Conservation (phyloP, 1,140 invertebrate species). For the Homarus americanus region DNA sequence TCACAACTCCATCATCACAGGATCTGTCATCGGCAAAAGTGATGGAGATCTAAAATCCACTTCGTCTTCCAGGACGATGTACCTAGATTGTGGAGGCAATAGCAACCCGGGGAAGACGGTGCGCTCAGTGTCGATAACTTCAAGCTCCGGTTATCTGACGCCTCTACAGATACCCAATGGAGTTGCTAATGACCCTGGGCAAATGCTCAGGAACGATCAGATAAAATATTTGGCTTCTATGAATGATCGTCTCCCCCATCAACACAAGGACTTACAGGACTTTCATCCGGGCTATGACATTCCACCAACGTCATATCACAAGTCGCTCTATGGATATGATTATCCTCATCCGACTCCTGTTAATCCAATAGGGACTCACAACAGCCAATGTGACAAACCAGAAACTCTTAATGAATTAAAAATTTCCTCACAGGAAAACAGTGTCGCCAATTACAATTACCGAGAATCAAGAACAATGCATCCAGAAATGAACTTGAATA, state of each 20-base stretch:
- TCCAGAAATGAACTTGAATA: conserved; percentile 50
- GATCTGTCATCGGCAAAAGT: not conserved
- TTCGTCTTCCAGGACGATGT: not conserved
- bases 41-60: conserved; percentile 15
- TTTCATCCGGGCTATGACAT: conserved; percentile 64
- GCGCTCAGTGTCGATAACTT: conserved; percentile 30
- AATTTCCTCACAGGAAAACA: conserved; percentile 37
- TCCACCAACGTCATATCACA: conserved; percentile 41
- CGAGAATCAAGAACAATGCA: not conserved
- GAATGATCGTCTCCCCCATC: conserved; percentile 34
- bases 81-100: not conserved
- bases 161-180: conserved; percentile 15
- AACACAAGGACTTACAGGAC: conserved; percentile 51
- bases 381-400: not conserved
- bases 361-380: conserved; percentile 22
- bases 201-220: not conserved
- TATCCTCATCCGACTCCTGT: conserved; percentile 61
- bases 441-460: conserved; percentile 47
- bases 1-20: conserved; percentile 23
- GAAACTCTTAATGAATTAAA: not conserved
- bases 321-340: conserved; percentile 50
- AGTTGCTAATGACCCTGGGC: not conserved
- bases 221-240: conserved; percentile 12
- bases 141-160: conserved; percentile 52
- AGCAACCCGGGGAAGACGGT: not conserved